phyloP scores from a whole-genome alignment of 2,113 vertebrate genomes.

The Bucco capensis region DNA sequence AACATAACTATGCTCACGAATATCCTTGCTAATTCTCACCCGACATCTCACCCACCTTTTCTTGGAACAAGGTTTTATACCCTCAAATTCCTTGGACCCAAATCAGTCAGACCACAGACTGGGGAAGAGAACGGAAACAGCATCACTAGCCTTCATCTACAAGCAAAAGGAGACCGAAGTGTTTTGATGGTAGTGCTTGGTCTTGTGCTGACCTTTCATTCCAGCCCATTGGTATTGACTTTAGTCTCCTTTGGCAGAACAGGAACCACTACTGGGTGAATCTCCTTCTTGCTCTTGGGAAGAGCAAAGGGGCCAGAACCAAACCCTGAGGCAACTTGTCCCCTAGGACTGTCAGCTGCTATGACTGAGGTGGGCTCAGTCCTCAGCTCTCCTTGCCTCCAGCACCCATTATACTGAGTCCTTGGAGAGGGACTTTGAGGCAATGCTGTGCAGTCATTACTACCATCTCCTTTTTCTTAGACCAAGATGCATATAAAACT shows the following conservation, averaged over 20 bases:
- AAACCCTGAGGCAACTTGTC: not conserved
- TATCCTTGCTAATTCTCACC: not conserved
- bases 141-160: not conserved
- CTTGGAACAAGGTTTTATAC: not conserved
- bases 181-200: not conserved
- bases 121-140: not conserved
- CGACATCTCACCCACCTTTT: not conserved
- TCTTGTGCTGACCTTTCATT: not conserved
- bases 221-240: not conserved
- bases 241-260: not conserved
- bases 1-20: not conserved
- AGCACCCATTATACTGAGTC: not conserved
- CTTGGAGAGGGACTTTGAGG: not conserved
- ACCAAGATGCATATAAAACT: not conserved
- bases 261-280: not conserved
- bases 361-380: accelerated
- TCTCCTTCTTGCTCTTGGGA: not conserved
- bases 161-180: not conserved
- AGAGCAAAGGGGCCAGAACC: not conserved
- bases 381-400: not conserved
- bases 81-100: not conserved
- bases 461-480: not conserved
- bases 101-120: not conserved
- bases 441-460: not conserved
- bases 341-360: not conserved